phyloP scores from a whole-genome alignment of 2,797 vertebrate species.

The Salarias fasciatus region DNA sequence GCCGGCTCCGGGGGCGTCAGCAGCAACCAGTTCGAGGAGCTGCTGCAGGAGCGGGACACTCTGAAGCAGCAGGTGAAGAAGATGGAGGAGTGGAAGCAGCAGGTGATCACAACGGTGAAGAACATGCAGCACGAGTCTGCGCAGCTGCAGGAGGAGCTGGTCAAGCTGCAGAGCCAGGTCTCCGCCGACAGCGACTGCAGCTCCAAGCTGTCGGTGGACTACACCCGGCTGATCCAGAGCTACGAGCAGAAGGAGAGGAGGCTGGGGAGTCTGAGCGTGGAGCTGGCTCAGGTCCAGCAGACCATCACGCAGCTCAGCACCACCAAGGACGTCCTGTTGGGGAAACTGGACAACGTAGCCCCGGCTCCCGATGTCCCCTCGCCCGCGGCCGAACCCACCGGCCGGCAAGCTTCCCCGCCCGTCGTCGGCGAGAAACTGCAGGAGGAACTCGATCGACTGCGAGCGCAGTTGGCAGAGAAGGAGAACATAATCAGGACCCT shows the following conservation, averaged over 20 bases:
- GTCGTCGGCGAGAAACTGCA: constrained; percentile 52
- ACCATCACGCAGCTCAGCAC: constrained; percentile 91
- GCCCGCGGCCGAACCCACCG: constrained; percentile 30
- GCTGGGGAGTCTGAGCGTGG: constrained; percentile 89
- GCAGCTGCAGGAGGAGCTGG: constrained; percentile 93
- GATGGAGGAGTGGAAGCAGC: constrained; percentile 99
- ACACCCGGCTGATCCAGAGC: constrained; percentile 91
- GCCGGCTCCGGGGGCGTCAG: constrained; percentile 85
- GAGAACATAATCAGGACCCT: constrained; percentile 89
- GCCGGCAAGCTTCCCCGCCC: constrained; percentile 23
- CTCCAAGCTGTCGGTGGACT: constrained; percentile 91
- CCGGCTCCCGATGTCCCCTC: constrained; percentile 66
- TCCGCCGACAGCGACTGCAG: constrained; percentile 90
- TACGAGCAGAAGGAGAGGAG: constrained; percentile 94
- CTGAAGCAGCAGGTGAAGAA: constrained; percentile 98
- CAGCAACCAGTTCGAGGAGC: constrained; percentile 97
- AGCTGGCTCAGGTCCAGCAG: constrained; percentile 93
- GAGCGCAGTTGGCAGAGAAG: constrained; percentile 83
- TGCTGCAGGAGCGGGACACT: constrained; percentile 93
- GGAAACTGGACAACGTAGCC: constrained; percentile 87
- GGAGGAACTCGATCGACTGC: constrained; percentile 82
- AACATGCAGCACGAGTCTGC: constrained; percentile 98
- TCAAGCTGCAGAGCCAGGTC: constrained; percentile 91
- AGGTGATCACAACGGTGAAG: constrained; percentile 96
- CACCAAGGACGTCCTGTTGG: constrained; percentile 92